Evolutionary conservation across 2,113 vertebrate genomes (phyloP).

Genomic region (Crotalus horridus): DNA sequence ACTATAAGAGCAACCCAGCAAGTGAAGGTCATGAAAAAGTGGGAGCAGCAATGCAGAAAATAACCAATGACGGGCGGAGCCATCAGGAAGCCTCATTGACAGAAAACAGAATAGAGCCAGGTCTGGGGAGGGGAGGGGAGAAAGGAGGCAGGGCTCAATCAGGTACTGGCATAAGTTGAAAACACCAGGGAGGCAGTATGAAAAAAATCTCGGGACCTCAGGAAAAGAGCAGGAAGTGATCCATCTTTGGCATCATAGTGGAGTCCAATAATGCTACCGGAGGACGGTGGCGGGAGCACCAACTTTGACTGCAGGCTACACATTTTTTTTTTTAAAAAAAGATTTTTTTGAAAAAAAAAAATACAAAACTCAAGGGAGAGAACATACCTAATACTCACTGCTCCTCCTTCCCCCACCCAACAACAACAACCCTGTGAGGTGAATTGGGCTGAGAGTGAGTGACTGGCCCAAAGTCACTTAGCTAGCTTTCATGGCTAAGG

Average conservation of each 20-base stretch:
- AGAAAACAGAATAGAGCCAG: slow-evolving; percentile 3
- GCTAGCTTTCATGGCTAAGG: not conserved
- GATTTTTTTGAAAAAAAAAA: no score
- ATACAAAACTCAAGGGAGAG: no score
- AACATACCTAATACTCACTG: not conserved
- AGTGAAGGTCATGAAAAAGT: slow-evolving; percentile 6
- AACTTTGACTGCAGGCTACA: not conserved
- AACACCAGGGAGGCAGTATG: no score
- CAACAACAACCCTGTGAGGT: not conserved
- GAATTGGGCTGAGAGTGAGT: not conserved
- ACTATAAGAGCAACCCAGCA: not conserved
- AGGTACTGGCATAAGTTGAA: not conserved
- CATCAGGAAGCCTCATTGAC: not conserved
- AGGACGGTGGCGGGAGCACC: no score
- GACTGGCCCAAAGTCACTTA: not conserved
- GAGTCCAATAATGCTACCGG: not conserved
- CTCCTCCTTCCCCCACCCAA: no score
- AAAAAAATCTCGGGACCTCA: not conserved
- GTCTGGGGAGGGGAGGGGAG: not conserved
- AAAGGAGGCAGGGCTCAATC: not conserved
- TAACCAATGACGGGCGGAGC: not conserved
- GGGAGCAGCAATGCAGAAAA: slow-evolving; percentile 20
- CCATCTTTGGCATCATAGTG: not conserved
- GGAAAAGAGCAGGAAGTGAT: not conserved
- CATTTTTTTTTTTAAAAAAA: no score